Conservation (phyloP, 2,797 vertebrate species). For the Odontamblyopus rebecca region DNA sequence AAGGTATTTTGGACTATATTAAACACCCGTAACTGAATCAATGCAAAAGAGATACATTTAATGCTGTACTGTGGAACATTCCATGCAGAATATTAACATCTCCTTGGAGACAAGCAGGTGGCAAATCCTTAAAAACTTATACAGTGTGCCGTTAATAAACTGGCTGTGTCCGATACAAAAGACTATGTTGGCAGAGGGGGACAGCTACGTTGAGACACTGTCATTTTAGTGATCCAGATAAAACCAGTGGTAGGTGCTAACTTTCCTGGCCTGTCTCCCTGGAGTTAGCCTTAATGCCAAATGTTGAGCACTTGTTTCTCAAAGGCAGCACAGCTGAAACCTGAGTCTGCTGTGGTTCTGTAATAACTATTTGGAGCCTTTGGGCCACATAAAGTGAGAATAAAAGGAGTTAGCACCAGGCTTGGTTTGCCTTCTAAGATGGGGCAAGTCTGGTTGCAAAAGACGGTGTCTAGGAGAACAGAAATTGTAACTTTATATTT, state of each 20-base stretch:
- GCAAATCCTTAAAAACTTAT: no score
- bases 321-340: slow-evolving; percentile 45
- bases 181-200: slow-evolving; percentile 9
- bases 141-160: no score
- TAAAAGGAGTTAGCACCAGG: slow-evolving; percentile 16
- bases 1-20: no score
- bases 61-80: no score
- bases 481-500: neutral
- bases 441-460: neutral
- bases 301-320: slow-evolving; percentile 26
- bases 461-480: neutral
- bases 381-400: slow-evolving; percentile 33
- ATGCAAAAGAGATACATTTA: no score
- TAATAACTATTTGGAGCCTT: slow-evolving; percentile 49
- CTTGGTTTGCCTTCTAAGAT: neutral
- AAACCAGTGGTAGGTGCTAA: slow-evolving; percentile 1
- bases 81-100: no score
- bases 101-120: no score
- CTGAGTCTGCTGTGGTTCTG: slow-evolving; percentile 46
- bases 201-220: slow-evolving; percentile 28
- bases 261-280: slow-evolving; percentile 26
- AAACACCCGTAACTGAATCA: no score
- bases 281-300: slow-evolving; percentile 26
- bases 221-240: slow-evolving; percentile 35
- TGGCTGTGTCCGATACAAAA: neutral